A percentile compares a stretch with the other conserved stretches of the same genome.
Conservation (phyloP, 2,888 invertebrate genomes). For the Dimorphilus gyrociliatus region DNA sequence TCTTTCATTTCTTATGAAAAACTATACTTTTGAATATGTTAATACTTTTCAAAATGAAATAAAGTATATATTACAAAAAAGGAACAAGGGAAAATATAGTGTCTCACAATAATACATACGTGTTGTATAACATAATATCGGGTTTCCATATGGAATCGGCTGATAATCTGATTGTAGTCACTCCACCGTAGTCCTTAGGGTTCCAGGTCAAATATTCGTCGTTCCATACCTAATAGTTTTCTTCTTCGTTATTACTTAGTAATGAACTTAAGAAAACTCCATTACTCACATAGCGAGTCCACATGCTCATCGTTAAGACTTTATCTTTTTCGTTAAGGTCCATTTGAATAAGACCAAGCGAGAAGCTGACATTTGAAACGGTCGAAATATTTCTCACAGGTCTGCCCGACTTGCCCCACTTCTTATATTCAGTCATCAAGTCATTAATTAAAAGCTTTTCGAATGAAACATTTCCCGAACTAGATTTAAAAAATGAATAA, state of each 20-base stretch:
- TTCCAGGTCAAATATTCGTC: conserved; percentile 15
- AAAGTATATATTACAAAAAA: no score
- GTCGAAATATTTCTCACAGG: conserved; percentile 5
- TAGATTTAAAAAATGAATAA: no score
- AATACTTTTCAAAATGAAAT: no score
- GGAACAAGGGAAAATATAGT: no score
- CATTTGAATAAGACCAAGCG: conserved; percentile 8
- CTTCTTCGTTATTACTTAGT: no score
- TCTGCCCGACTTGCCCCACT: conserved; percentile 5
- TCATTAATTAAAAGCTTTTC: conserved; percentile 6
- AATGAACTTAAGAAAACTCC: no score
- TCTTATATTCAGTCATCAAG: conserved; percentile 3
- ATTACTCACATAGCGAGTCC: conserved; percentile 7
- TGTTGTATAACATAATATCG: conserved; percentile 16
- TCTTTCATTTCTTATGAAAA: no score
- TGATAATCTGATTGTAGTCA: conserved; percentile 12
- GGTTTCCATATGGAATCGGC: conserved; percentile 14
- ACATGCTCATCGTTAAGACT: conserved; percentile 6
- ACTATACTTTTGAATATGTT: no score
- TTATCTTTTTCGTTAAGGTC: conserved; percentile 8
- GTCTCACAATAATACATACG: no score
- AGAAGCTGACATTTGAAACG: conserved; percentile 5
- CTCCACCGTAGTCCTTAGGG: conserved; percentile 11
- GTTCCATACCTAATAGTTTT: conserved; percentile 12
- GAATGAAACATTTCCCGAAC: no score